Conservation (phyloP, 2,797 vertebrate species). For the Semotilus atromaculatus region DNA sequence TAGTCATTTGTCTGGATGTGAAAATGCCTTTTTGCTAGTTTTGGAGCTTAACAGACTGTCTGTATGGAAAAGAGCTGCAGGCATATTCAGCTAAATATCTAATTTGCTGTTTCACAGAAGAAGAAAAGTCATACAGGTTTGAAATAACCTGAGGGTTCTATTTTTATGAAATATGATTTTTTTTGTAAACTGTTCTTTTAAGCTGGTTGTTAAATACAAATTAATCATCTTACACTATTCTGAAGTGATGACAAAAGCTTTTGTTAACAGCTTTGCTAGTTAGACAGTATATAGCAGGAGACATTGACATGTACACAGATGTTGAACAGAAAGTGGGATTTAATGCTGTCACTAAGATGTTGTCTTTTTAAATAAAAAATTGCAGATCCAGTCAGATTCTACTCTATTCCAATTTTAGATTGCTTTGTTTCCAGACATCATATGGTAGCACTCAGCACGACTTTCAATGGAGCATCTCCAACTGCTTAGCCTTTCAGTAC, state of each 20-base stretch:
- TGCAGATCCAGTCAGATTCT: slow-evolving; percentile 2
- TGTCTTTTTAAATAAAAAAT: slow-evolving; percentile 12
- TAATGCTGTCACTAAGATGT: slow-evolving; percentile 28
- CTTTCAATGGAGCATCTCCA: slow-evolving; percentile 24
- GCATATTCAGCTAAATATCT: not conserved
- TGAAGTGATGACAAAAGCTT: slow-evolving; percentile 3
- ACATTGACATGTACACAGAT: slow-evolving; percentile 23
- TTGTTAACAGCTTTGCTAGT: slow-evolving; percentile 13
- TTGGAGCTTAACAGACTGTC: not conserved
- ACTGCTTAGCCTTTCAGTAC: slow-evolving; percentile 41
- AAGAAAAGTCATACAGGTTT: not conserved
- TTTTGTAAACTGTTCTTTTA: not conserved
- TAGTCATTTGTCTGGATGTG: not conserved
- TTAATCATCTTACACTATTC: not conserved
- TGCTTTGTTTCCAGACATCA: slow-evolving; percentile 31
- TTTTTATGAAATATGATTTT: not conserved
- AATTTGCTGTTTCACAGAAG: not conserved
- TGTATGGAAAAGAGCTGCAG: not conserved
- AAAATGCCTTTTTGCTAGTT: not conserved
- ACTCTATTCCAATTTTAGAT: not conserved
- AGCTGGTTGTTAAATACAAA: not conserved
- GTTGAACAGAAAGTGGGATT: slow-evolving; percentile 25
- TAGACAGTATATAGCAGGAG: slow-evolving; percentile 10
- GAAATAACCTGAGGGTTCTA: not conserved
- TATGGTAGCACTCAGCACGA: slow-evolving; percentile 36